Percentiles rank a stretch among this genome's conserved stretches.
Conservation (phyloP, 2,113 vertebrate genomes). For the Abramis brama region DNA sequence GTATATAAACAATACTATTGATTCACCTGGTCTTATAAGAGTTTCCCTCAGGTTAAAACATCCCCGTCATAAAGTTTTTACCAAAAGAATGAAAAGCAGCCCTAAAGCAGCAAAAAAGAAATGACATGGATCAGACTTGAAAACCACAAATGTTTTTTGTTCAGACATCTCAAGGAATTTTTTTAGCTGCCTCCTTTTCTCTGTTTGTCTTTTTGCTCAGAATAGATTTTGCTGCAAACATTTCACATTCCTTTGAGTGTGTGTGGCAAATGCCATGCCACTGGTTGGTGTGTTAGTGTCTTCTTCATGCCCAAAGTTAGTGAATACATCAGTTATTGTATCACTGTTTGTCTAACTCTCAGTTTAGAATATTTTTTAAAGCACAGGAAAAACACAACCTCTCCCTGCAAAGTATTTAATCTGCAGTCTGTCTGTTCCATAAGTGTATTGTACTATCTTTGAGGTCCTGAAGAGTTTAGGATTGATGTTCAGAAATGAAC, state of each 20-base stretch:
- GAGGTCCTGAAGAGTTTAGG: neutral
- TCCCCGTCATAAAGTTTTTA: neutral
- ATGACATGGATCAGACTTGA: neutral
- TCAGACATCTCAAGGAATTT: constrained; percentile 5
- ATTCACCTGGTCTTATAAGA: neutral
- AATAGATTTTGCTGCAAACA: constrained; percentile 21
- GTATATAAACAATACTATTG: constrained; percentile 3
- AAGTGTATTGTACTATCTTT: neutral
- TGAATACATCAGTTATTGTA: neutral
- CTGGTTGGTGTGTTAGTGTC: neutral
- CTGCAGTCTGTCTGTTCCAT: neutral
- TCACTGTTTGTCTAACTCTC: neutral
- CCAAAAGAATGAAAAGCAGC: neutral
- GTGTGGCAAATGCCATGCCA: constrained; percentile 4
- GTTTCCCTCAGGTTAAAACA: neutral
- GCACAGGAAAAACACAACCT: neutral
- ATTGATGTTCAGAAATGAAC: neutral
- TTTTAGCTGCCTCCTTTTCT: constrained; percentile 22
- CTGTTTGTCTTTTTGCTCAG: neutral
- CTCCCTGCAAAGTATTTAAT: neutral
- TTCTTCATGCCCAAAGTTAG: neutral
- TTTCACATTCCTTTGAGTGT: neutral
- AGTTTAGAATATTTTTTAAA: neutral
- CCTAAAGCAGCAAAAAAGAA: constrained; percentile 8
- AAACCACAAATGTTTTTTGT: neutral